Conservation (phyloP, 1,140 invertebrate genomes). For the Drosophila chauvacae region DNA sequence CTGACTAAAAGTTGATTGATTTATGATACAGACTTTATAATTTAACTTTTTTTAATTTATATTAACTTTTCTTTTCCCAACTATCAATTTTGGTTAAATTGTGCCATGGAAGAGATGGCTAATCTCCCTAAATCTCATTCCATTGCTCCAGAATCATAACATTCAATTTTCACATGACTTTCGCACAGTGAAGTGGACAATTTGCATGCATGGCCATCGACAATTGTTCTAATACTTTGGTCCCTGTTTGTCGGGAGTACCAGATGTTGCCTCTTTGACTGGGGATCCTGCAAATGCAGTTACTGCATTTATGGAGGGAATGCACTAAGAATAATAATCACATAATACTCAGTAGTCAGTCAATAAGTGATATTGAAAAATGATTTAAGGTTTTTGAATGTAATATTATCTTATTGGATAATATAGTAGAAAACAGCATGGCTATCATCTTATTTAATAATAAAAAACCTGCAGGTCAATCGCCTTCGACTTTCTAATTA, state of each 20-base stretch:
- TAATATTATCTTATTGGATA: no score
- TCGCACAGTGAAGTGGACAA: conserved; percentile 28
- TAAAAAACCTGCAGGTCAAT: background rate
- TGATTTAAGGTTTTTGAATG: no score
- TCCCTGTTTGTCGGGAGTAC: conserved; percentile 39
- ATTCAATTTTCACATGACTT: conserved; percentile 29
- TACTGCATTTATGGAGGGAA: conserved; percentile 2
- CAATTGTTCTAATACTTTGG: conserved; percentile 73
- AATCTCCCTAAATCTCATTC: background rate
- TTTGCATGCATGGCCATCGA: conserved; percentile 72
- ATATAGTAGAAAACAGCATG: background rate
- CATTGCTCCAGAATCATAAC: background rate
- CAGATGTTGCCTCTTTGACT: conserved; percentile 22
- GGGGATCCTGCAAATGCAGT: conserved; percentile 8
- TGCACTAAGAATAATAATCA: background rate
- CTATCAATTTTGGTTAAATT: no score
- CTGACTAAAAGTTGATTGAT: background rate
- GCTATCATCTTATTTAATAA: background rate
- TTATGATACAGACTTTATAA: background rate
- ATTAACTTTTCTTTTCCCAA: no score
- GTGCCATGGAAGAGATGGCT: no score
- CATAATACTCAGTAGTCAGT: background rate
- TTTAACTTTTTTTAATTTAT: background rate
- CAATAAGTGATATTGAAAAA: background rate
- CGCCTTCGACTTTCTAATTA: no score